Percentiles rank a stretch among this genome's conserved stretches.
Conservation (phyloP, 1,140 invertebrate genomes). For the Pseudomyrmex dendroicus region DNA sequence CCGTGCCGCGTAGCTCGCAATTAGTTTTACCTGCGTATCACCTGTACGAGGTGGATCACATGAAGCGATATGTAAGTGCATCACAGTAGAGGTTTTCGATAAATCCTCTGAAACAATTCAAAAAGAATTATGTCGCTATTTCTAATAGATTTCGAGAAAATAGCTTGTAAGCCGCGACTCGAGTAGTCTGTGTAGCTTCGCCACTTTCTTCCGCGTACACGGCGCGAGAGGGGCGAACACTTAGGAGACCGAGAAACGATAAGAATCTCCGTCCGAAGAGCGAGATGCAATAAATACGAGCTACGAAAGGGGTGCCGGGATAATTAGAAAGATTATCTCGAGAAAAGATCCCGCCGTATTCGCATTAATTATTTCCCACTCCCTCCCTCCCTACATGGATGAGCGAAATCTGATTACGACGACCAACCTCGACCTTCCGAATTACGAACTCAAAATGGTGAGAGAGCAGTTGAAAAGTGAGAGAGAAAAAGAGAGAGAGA, state of each 20-base stretch:
- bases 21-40: too few relatives aligned
- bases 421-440: neutral
- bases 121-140: too few relatives aligned
- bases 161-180: too few relatives aligned
- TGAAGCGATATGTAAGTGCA: too few relatives aligned
- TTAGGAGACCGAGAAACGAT: slow-evolving; percentile 55
- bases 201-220: slow-evolving; percentile 31
- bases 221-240: neutral
- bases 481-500: neutral
- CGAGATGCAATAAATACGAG: slow-evolving; percentile 22
- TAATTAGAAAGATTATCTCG: slow-evolving; percentile 76
- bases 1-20: too few relatives aligned
- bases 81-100: too few relatives aligned
- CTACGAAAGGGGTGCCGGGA: slow-evolving; percentile 54
- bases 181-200: neutral
- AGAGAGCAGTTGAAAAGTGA: neutral
- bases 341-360: slow-evolving; percentile 68
- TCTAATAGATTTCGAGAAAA: too few relatives aligned
- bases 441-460: slow-evolving; percentile 51
- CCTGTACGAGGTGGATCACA: too few relatives aligned
- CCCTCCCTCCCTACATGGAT: neutral
- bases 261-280: slow-evolving; percentile 27
- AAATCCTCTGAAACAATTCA: too few relatives aligned
- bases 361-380: slow-evolving; percentile 72
- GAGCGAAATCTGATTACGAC: slow-evolving; percentile 67